phyloP scores from a whole-genome alignment of 2,888 invertebrate genomes.

The Stegophylla sp. region DNA sequence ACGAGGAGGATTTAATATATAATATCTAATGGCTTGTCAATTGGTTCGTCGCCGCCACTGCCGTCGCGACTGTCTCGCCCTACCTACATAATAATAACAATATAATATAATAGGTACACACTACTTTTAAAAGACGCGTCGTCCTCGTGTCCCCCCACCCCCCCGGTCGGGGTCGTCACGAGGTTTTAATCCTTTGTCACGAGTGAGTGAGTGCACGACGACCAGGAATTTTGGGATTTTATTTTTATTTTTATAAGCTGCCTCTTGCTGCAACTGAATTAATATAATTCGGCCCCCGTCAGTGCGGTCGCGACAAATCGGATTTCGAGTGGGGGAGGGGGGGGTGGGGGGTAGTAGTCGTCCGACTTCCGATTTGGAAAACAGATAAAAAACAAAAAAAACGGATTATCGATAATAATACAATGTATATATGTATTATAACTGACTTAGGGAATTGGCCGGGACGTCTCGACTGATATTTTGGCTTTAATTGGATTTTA shows the following conservation, averaged over 20 bases:
- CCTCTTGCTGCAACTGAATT: no score
- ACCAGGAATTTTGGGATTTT: slow-evolving; percentile 28
- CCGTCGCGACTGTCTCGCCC: neutral
- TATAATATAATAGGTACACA: no score
- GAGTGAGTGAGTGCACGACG: neutral
- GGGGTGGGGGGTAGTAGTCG: slow-evolving; percentile 4
- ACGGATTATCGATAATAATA: slow-evolving; percentile 30
- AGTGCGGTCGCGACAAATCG: slow-evolving; percentile 37
- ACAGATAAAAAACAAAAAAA: no score
- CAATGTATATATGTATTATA: neutral
- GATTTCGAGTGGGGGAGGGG: no score
- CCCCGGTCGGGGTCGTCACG: neutral
- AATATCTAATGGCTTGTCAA: slow-evolving; percentile 57
- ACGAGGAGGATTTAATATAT: slow-evolving; percentile 5
- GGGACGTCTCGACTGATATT: no score
- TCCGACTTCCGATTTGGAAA: slow-evolving; percentile 28
- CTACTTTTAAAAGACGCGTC: slow-evolving; percentile 14
- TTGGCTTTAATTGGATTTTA: no score
- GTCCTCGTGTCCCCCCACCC: no score
- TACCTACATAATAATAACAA: no score
- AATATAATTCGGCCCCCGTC: slow-evolving; percentile 11
- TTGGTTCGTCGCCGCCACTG: slow-evolving; percentile 39
- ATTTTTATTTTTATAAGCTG: neutral
- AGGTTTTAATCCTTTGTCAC: slow-evolving; percentile 56
- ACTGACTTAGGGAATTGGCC: no score